Conservation (phyloP, 2,113 vertebrate species). For the Cettia cetti region DNA sequence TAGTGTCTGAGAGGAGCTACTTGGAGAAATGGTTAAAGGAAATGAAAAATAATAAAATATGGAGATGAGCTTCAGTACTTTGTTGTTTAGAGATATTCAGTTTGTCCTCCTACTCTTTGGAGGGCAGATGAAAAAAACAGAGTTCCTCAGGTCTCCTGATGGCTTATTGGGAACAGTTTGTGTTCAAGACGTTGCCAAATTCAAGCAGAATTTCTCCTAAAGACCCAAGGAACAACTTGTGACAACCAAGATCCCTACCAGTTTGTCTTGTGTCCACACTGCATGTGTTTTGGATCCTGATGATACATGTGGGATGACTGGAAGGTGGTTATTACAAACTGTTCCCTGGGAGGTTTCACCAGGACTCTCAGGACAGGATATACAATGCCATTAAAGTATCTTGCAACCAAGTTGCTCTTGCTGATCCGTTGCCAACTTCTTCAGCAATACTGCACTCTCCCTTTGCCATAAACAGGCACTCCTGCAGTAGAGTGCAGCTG, state of each 20-base stretch:
- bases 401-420: not conserved
- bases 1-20: not conserved
- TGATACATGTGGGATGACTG: not conserved
- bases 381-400: slow-evolving; percentile 7
- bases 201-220: not conserved
- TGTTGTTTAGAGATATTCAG: not conserved
- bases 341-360: not conserved
- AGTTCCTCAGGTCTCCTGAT: not conserved
- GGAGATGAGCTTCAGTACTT: not conserved
- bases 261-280: not conserved
- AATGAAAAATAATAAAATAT: not conserved
- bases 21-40: not conserved
- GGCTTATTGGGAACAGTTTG: not conserved
- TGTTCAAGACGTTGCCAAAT: slow-evolving; percentile 4
- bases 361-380: not conserved
- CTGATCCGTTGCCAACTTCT: not conserved
- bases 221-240: not conserved
- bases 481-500: not conserved
- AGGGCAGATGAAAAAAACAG: not conserved
- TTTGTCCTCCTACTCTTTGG: not conserved
- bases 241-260: not conserved
- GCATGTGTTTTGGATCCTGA: not conserved
- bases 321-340: slow-evolving; percentile 8
- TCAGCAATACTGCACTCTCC: not conserved
- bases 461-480: slow-evolving; percentile 11